These are phyloP conservation scores for Acrossocheilus wenchowensis DNA, from an alignment of 2,797 vertebrate genomes.

Conservation along the genomic window DNA sequence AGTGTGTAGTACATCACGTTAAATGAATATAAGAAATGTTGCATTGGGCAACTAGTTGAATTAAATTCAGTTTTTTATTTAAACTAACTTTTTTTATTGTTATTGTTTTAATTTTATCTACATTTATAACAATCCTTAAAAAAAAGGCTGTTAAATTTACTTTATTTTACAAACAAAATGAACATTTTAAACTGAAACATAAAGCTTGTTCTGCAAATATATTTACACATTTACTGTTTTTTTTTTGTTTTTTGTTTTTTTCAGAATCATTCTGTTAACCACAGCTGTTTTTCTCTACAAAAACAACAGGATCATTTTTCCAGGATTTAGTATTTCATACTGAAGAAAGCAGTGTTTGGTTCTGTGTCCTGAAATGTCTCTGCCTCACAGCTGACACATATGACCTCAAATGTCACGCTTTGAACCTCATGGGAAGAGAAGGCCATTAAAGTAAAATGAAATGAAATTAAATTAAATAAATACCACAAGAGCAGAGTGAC, in stretches of 20 bases:
- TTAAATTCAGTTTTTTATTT: no score
- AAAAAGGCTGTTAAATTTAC: no score
- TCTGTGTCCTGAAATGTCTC: conserved; percentile 9
- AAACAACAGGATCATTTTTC: not conserved
- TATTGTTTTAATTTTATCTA: no score
- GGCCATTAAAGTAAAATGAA: not conserved
- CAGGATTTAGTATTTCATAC: not conserved
- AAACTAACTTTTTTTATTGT: no score
- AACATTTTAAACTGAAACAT: no score
- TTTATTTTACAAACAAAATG: no score
- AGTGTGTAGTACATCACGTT: no score
- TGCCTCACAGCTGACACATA: not conserved
- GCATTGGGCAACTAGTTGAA: no score
- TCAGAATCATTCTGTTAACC: not conserved
- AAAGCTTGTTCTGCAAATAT: no score
- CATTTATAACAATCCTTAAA: no score
- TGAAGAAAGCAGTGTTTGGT: not conserved
- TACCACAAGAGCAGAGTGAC: not conserved
- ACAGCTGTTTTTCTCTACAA: not conserved
- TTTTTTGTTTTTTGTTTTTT: not conserved
- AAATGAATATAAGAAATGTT: no score
- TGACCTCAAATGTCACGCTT: not conserved
- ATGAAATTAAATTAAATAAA: not conserved
- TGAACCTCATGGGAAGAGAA: not conserved
- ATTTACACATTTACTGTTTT: not conserved